phyloP scores from a whole-genome alignment of 2,888 invertebrate species.

The Opisthograptis luteolata region DNA sequence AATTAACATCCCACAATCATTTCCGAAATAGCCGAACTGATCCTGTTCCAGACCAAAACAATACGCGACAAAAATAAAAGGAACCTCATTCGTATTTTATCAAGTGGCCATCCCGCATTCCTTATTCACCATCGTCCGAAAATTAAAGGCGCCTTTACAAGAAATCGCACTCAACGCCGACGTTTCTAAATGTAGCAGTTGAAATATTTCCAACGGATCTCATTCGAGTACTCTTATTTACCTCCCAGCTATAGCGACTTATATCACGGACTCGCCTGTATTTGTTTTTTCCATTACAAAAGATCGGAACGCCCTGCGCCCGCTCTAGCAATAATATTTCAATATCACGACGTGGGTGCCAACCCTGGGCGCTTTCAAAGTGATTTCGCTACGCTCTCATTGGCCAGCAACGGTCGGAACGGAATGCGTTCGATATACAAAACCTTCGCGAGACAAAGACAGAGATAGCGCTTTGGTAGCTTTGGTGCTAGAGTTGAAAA shows the following conservation, averaged over 20 bases:
- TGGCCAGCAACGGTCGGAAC: conserved; percentile 51
- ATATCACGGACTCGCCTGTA: conserved; percentile 51
- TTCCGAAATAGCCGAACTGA: not conserved
- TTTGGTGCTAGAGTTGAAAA: conserved; percentile 34
- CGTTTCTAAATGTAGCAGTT: conserved; percentile 49
- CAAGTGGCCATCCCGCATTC: conserved; percentile 65
- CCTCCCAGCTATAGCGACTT: conserved; percentile 43
- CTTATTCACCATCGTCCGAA: conserved; percentile 79
- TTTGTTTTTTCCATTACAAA: conserved; percentile 83
- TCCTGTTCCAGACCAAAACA: conserved; percentile 10
- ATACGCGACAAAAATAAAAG: conserved; percentile 38
- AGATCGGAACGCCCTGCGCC: conserved; percentile 70
- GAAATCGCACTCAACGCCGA: conserved; percentile 77
- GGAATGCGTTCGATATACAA: conserved; percentile 61
- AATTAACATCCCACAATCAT: not conserved
- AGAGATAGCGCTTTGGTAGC: not conserved
- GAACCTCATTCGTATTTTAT: conserved; percentile 43
- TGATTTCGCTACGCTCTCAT: conserved; percentile 69
- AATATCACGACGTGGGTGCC: conserved; percentile 69
- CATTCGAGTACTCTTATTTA: conserved; percentile 75
- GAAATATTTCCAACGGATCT: conserved; percentile 69
- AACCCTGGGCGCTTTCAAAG: conserved; percentile 65
- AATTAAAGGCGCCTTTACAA: conserved; percentile 75
- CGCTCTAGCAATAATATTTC: conserved; percentile 78
- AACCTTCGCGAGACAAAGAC: conserved; percentile 54